Percentiles rank a stretch among this genome's conserved stretches.
Evolutionary conservation across 2,888 invertebrate species (phyloP).

Genomic region (Idaea dimidiata): DNA sequence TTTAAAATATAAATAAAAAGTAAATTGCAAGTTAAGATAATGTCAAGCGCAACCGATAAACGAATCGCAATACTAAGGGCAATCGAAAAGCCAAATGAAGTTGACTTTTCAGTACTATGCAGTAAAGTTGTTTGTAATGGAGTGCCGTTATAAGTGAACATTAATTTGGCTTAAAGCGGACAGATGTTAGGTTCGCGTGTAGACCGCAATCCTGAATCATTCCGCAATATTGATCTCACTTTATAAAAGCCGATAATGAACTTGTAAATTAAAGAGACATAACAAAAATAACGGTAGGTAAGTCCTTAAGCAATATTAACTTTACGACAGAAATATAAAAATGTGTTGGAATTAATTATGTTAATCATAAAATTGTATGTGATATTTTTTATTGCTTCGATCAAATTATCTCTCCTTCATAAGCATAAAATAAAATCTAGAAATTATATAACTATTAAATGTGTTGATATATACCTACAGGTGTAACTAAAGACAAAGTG

Average conservation of each 20-base stretch:
- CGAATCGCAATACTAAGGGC: slow-evolving; percentile 31
- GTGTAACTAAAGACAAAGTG: too few species aligned
- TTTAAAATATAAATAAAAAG: not conserved
- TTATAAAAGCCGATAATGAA: slow-evolving; percentile 42
- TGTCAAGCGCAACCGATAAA: slow-evolving; percentile 31
- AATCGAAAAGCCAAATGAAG: slow-evolving; percentile 38
- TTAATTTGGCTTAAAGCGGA: slow-evolving; percentile 48
- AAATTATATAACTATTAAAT: not conserved
- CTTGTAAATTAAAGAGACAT: slow-evolving; percentile 35
- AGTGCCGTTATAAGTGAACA: slow-evolving; percentile 44
- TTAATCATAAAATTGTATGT: slow-evolving; percentile 13
- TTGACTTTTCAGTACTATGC: slow-evolving; percentile 38
- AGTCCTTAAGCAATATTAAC: slow-evolving; percentile 27
- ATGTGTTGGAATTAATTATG: slow-evolving; percentile 7
- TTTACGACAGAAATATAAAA: slow-evolving; percentile 16
- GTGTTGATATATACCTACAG: not conserved
- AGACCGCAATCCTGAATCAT: slow-evolving; percentile 43
- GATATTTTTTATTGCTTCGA: slow-evolving; percentile 17
- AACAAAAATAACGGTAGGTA: slow-evolving; percentile 31
- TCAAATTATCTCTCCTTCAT: slow-evolving; percentile 14
- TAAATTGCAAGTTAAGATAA: not conserved
- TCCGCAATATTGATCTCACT: slow-evolving; percentile 36
- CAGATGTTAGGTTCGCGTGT: slow-evolving; percentile 57
- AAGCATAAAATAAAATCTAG: slow-evolving; percentile 3
- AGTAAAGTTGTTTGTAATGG: slow-evolving; percentile 27